Evolutionary conservation across 1,140 invertebrate genomes (phyloP), one percentile per base, ranked within the genome.

Genomic region (Meteorus sp.): DNA sequence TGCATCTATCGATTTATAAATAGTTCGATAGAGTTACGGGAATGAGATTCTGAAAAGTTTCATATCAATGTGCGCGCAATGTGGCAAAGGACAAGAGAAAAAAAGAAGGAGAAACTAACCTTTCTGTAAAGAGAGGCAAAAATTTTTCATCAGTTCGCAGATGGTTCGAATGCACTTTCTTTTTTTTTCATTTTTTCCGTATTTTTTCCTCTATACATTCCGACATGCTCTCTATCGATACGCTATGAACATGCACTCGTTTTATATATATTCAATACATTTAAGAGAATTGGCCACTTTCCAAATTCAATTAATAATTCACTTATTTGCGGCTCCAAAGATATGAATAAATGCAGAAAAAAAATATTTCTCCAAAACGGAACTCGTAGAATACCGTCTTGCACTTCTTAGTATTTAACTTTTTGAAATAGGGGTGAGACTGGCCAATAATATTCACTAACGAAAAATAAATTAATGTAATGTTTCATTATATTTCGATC

Each of bases 271-370:
- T 35, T 23, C 41, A 23, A 20, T 5, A 35, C 23, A 20, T 29
- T n/a, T 17, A 13, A 22, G 52, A 55, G 50, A 61, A 50, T 61
- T 61, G 59, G 53, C 59, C 56, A 39, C 17, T 44, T 51, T 61
- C 59, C 59, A 75, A 60, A n/a, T 39, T 55, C 58, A 22, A 60
- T 55, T 51, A 60, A 60, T 60, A 29, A 51, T 20, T 53, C 50
- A 53, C 53, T 59, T n/a, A n/a, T n/a, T n/a, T n/a, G n/a, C 48
- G 11, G 23, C 20, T 45, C 20, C 19, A 44, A 45, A 52, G 13
- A n/a, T n/a, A n/a, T n/a, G n/a, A n/a, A n/a, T n/a, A n/a, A n/a
- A n/a, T n/a, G n/a, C n/a, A n/a, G n/a, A n/a, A n/a, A n/a, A n/a
- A n/a, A n/a, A n/a, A n/a, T n/a, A n/a, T n/a, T n/a, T n/a, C n/a